Base-by-base conservation (phyloP, 2,113 vertebrate genomes). In the Seriola aureovittata region DNA sequence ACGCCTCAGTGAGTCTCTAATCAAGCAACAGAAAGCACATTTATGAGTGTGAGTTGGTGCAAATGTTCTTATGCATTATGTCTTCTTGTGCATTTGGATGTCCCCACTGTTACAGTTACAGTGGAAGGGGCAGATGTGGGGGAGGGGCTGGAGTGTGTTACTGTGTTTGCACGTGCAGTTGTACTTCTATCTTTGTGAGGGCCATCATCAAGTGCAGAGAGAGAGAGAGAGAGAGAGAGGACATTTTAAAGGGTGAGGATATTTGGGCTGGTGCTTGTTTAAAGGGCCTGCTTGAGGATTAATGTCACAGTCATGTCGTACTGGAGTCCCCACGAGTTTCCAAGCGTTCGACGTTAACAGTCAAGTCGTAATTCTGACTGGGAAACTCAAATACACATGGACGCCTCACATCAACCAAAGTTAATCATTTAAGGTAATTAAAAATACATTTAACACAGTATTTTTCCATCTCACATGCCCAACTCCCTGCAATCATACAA, bases 21-120 rank as follows among this genome's bases (percentile, higher is more conserved):
- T 90, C 83, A 88, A 91, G 75, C 90, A 84, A 69, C 76, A 75
- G 71, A 86, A 85, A 81, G 63, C 65, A 77, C 80, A 86, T 86
- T 84, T 62, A 69, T 63, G 62, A 85, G 68, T 29, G 54, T 10
- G 84, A 72, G 62, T 59, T 21, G 55, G 57, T 69, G 78, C 72
- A 86, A 79, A 78, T 70, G 80, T 65, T 59, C 12, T 0, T 38
- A 23, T 55, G 68, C 57, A n/a, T 80, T 57, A 50, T 25, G 70
- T 70, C 40, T 66, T 69, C 44, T 32, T 82, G 78, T 80, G 70
- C 68, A n/a, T 42, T 83, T 48, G 59, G 60, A 64, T 70, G 78
- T 58, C 34, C 14, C 63, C 63, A 17, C 57, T 57, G 68, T 25
- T 70, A 75, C 78, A 48, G 75, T 68, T 40, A 78, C 63, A 66